Base-by-base conservation (phyloP, 2,113 vertebrate species). In the Alouatta palliata region DNA sequence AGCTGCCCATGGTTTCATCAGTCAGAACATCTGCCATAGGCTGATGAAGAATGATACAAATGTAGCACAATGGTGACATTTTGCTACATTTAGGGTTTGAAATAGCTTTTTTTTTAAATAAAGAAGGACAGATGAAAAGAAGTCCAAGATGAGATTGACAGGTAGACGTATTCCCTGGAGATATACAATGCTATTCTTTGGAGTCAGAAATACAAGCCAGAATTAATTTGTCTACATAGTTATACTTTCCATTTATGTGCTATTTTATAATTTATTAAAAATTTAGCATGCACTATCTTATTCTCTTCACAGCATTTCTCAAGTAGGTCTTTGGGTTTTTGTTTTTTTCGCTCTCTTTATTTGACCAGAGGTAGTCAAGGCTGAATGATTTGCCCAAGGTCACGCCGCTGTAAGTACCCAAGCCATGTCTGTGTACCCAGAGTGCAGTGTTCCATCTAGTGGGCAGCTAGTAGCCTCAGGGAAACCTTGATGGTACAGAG, bases 21-120 rank as follows among this genome's bases (percentile, higher is more conserved):
- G 52, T 91, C 91, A 91, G 89, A 93, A 79, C 89, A 91, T 95
- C 54, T 84, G 52, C 79, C 75, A 93, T 47, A 87, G 49, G 64
- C 43, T 87, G 83, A 93, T 93, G 75, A 89, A 87, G 90, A 93
- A 88, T 84, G 79, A 97, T 94, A 93, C 93, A 84, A 92, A 87
- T 94, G 81, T 70, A 52, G 84, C 61, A 54, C 35, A 68, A 27
- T 93, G 83, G 79, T 94, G 84, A 95, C 87, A 96, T 95, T 97
- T 94, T 92, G 66, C 54, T 89, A 37, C 80, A 90, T 83, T 70
- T 87, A 86, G 52, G 49, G 13, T 73, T 97, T 82, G 61, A 92
- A 96, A 96, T 75, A 79, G 13, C 21, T 86, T 84, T 85, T 58
- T 89, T 79, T 93, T 75, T 61, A 10, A 7, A 89, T 70, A 47